Conservation (phyloP, 2,888 invertebrate species). For the Spilarctia lutea region DNA sequence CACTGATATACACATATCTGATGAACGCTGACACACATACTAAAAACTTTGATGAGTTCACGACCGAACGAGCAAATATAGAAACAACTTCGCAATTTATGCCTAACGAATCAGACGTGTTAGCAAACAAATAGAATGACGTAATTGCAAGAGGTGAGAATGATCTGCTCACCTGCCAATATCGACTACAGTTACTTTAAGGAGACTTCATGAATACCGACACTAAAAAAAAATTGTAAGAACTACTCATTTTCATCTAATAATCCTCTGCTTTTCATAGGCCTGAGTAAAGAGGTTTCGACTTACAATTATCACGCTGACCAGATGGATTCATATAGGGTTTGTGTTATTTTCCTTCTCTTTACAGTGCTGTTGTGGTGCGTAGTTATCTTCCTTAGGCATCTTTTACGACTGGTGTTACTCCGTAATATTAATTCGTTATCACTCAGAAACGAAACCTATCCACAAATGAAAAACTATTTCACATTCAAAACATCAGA, state of each 20-base stretch:
- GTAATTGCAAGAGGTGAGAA: conserved; percentile 27
- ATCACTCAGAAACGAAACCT: too few species aligned
- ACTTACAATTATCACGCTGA: too few species aligned
- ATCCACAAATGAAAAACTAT: too few species aligned
- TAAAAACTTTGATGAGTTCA: conserved; percentile 61
- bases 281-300: too few species aligned
- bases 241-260: background rate
- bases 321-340: too few species aligned
- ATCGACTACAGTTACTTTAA: background rate
- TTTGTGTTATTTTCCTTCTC: too few species aligned
- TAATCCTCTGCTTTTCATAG: too few species aligned
- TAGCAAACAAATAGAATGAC: conserved; percentile 25
- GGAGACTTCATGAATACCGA: background rate
- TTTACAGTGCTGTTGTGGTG: too few species aligned
- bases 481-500: background rate
- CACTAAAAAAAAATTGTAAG: background rate
- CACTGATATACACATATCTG: conserved; percentile 42
- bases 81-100: conserved; percentile 37
- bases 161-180: background rate
- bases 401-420: too few species aligned
- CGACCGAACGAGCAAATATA: conserved; percentile 38
- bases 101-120: conserved; percentile 40
- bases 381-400: too few species aligned
- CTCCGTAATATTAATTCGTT: too few species aligned
- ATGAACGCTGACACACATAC: conserved; percentile 57